phyloP scores from a whole-genome alignment of 2,113 vertebrate genomes.

The Macrotis lagotis region DNA sequence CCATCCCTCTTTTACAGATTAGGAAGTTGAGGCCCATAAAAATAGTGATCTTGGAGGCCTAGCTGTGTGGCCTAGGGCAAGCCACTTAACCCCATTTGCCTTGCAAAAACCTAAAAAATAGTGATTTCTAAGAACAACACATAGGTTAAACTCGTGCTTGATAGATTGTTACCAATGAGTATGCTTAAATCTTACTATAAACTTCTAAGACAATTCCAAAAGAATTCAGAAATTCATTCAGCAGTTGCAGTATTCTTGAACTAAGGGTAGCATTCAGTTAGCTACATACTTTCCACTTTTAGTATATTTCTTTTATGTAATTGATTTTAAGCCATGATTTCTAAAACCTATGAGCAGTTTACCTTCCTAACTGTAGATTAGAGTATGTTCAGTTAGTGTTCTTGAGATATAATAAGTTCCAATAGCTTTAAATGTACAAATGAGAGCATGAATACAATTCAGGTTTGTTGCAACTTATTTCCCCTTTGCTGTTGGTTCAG shows the following conservation, averaged over 20 bases:
- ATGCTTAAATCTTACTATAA: neutral
- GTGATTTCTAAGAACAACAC: neutral
- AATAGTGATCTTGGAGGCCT: too few species aligned
- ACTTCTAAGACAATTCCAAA: neutral
- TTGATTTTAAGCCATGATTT: neutral
- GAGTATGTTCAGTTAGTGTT: neutral
- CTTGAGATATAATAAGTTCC: neutral
- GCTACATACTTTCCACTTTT: neutral
- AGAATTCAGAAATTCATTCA: neutral
- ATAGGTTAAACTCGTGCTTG: neutral
- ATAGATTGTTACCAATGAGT: neutral
- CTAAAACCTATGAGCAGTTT: neutral
- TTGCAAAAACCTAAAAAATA: too few species aligned
- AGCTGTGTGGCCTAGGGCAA: too few species aligned
- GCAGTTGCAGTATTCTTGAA: neutral
- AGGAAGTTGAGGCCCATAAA: too few species aligned
- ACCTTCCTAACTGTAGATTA: neutral
- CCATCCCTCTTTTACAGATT: too few species aligned
- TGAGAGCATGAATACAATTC: neutral
- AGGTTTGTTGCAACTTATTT: constrained; percentile 22
- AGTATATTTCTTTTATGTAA: neutral
- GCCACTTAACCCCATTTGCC: too few species aligned
- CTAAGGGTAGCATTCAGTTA: neutral
- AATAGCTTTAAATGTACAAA: neutral
- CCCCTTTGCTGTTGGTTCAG: neutral